Base-by-base conservation (phyloP, 2,888 invertebrate species). In the Drosophila niveifrons region DNA sequence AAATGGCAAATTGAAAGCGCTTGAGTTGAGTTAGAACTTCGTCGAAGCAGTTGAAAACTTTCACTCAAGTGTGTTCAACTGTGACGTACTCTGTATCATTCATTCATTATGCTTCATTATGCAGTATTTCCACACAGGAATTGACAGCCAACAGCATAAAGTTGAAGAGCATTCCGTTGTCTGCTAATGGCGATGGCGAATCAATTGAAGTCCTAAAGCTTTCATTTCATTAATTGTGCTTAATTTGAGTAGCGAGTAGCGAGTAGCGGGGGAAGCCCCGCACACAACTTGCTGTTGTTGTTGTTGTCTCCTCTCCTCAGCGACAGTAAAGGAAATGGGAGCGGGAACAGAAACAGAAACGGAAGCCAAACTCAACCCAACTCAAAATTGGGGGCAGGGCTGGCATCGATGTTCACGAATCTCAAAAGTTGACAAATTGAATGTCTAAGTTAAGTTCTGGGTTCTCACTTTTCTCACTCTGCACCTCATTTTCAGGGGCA, bases 201-300 rank as follows among this genome's bases (percentile, higher is more conserved):
- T 63, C 43, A 57, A 63, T 63, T 65, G 51, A 50, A 46, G 58
- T 65, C 34, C 10, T 11, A 51, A 59, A 36, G 46, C 51, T 51
- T 59, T 65, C 58, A 59, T 59, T 59, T 65, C 51, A 65, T 65
- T 65, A 65, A 65, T 59, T 65, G 65, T 47, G 51, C 65, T 59
- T 29, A 51, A 59, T 65, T 47, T 51, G 31, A 50, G 39, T 39
- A 15, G 17, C 15, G 6, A 39, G n/a, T n/a, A n/a, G n/a, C n/a
- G n/a, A n/a, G n/a, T n/a, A n/a, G 17, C 48, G 11, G 23, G 18
- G 44, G 23, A 29, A 44, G n/a, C 15, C 39, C 28, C 17, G 44
- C 31, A 6, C 29, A 13, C 29, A 44, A 36, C 7, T 28, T 36
- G 36, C 4, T 28, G 34, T 10, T 23, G 18, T 28, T 36, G 36